Percentiles rank a stretch among this genome's conserved stretches.
Evolutionary conservation across 2,888 invertebrate genomes (phyloP).

Genomic region (Sialis fuliginosa): DNA sequence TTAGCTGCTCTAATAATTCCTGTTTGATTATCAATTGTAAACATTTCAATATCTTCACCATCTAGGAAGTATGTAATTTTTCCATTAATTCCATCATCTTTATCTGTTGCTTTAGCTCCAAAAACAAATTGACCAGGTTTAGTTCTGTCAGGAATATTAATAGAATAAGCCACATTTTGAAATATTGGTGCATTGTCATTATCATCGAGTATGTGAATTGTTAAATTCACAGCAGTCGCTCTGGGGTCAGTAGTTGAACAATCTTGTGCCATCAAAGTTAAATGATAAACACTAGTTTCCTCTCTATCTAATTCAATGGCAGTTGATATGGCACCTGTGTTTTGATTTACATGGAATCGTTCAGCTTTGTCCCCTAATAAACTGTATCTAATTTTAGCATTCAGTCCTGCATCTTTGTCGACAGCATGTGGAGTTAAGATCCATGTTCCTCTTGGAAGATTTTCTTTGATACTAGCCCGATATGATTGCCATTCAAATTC

Average conservation of each 20-base stretch:
- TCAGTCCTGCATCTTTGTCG: slow-evolving; percentile 69
- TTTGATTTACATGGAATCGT: slow-evolving; percentile 60
- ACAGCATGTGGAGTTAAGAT: slow-evolving; percentile 63
- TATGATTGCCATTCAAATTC: slow-evolving; percentile 71
- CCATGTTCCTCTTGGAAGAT: slow-evolving; percentile 56
- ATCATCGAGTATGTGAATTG: slow-evolving; percentile 60
- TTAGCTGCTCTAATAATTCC: slow-evolving; percentile 73
- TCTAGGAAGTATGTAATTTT: slow-evolving; percentile 60
- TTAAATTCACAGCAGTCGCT: slow-evolving; percentile 67
- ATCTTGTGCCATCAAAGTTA: slow-evolving; percentile 77
- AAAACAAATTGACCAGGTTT: slow-evolving; percentile 71
- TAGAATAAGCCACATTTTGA: slow-evolving; percentile 52
- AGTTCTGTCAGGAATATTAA: slow-evolving; percentile 69
- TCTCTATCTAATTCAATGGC: slow-evolving; percentile 61
- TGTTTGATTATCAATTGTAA: slow-evolving; percentile 59
- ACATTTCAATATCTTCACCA: slow-evolving; percentile 60
- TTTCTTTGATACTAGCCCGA: slow-evolving; percentile 63
- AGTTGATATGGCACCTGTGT: slow-evolving; percentile 64
- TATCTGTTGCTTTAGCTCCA: slow-evolving; percentile 73
- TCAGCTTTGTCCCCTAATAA: slow-evolving; percentile 66
- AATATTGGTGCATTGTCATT: slow-evolving; percentile 77
- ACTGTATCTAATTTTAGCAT: slow-evolving; percentile 74
- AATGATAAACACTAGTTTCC: slow-evolving; percentile 53
- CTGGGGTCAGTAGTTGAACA: slow-evolving; percentile 71
- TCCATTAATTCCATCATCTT: slow-evolving; percentile 67